phyloP scores from a whole-genome alignment of 2,797 vertebrate genomes.

The Scomberomorus guttatus region DNA sequence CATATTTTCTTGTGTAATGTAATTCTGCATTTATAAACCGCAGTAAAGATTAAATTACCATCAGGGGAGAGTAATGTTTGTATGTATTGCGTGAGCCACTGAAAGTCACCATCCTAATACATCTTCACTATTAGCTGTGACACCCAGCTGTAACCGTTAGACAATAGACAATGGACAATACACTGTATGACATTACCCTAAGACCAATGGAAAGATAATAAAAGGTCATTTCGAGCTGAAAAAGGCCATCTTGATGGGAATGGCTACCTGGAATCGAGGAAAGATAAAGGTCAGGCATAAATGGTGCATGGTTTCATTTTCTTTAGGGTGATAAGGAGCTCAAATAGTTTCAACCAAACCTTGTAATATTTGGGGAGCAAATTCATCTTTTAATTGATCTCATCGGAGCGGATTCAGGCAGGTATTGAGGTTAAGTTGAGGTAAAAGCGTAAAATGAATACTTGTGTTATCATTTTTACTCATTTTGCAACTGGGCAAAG shows the following conservation, averaged over 20 bases:
- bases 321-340: not conserved
- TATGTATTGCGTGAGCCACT: not conserved
- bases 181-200: conserved; percentile 2
- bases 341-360: not conserved
- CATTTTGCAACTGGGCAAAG: conserved; percentile 20
- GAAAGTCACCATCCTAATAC: not conserved
- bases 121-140: conserved; percentile 7
- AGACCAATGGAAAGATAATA: conserved; percentile 24
- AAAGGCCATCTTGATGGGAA: conserved; percentile 42
- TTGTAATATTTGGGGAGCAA: not conserved
- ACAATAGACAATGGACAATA: conserved; percentile 38
- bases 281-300: conserved; percentile 56
- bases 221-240: conserved; percentile 55
- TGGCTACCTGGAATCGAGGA: conserved; percentile 19
- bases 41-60: conserved; percentile 19
- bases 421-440: not conserved
- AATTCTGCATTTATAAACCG: conserved; percentile 12
- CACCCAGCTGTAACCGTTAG: conserved; percentile 1
- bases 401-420: not conserved
- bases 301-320: conserved; percentile 19
- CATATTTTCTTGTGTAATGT: conserved; percentile 18
- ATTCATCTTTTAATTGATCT: conserved; percentile 25
- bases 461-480: not conserved
- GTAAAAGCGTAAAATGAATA: conserved; percentile 24
- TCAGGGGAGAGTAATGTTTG: not conserved